A percentile compares a stretch with the other conserved stretches of the same genome.
These are phyloP conservation scores for Stenodera caucasica DNA, from an alignment of 2,888 invertebrate genomes.

Conservation along the genomic window DNA sequence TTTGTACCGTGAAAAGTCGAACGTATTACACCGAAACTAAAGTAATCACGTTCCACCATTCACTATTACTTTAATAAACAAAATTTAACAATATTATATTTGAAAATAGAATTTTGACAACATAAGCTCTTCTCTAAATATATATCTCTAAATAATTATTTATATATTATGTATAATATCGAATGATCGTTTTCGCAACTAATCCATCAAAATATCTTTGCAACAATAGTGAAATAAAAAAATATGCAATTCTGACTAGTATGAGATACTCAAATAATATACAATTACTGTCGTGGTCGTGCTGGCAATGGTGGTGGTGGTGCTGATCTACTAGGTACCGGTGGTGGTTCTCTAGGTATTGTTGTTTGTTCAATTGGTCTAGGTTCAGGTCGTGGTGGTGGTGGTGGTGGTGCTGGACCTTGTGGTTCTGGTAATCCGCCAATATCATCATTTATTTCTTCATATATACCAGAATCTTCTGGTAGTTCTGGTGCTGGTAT, in stretches of 20 bases:
- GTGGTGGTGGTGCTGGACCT: constrained; percentile 65
- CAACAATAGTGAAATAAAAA: constrained; percentile 3
- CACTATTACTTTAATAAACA: neutral
- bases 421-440: constrained; percentile 59
- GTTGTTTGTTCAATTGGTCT: constrained; percentile 59
- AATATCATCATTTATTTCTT: constrained; percentile 60
- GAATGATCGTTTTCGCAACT: neutral
- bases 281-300: constrained; percentile 55
- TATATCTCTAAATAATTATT: constrained; percentile 14
- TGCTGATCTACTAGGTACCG: constrained; percentile 60
- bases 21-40: too few relatives aligned
- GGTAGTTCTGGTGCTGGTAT: constrained; percentile 40
- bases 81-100: constrained; percentile 18
- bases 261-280: neutral
- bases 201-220: neutral
- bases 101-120: constrained; percentile 19
- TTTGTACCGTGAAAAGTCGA: constrained; percentile 2
- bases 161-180: neutral
- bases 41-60: neutral
- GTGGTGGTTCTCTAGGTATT: constrained; percentile 57
- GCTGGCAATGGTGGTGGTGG: constrained; percentile 71
- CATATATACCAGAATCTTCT: constrained; percentile 58
- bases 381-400: constrained; percentile 58
- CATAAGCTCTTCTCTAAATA: constrained; percentile 16
- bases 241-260: constrained; percentile 18